Percentiles rank a stretch among this genome's conserved stretches.
phyloP scores from a whole-genome alignment of 2,113 vertebrate genomes.

The Budorcas taxicolor region DNA sequence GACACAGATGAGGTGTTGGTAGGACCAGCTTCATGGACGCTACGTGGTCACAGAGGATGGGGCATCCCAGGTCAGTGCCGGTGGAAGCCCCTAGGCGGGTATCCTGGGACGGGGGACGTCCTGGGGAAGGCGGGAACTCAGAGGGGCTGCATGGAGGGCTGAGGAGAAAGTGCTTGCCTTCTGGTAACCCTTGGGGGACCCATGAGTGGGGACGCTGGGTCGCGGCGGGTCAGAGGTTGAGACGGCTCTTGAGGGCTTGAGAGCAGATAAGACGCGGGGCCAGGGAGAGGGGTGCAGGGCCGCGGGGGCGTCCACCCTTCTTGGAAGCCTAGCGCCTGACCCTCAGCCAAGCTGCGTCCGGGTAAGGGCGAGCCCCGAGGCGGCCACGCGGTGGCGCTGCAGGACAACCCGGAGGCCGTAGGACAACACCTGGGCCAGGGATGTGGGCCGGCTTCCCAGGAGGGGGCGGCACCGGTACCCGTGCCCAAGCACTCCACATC shows the following conservation, averaged over 20 bases:
- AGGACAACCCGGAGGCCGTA: not conserved
- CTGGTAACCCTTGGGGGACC: too few species aligned
- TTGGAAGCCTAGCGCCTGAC: accelerated
- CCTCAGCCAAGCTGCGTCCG: accelerated
- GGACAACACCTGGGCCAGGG: accelerated
- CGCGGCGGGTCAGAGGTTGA: constrained; percentile 56
- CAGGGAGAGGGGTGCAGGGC: accelerated
- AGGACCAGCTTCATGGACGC: not conserved
- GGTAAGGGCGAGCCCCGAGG: accelerated
- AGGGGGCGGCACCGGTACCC: too few species aligned
- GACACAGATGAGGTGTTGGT: not conserved
- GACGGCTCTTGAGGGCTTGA: constrained; percentile 50
- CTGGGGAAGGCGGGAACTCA: not conserved
- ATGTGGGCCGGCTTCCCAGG: accelerated
- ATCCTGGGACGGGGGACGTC: not conserved
- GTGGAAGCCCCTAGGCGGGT: constrained; percentile 16
- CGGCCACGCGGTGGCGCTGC: constrained; percentile 29
- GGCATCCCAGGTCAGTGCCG: not conserved
- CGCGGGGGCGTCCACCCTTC: accelerated
- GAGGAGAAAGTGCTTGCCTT: not conserved
- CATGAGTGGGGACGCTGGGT: not conserved
- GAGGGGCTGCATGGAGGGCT: not conserved
- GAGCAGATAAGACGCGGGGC: constrained; percentile 3
- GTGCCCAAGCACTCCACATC: not conserved
- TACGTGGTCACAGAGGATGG: not conserved